Percentiles rank a stretch among this genome's conserved stretches.
phyloP scores from a whole-genome alignment of 1,140 invertebrate genomes.

The Sarcophaga peregrina region DNA sequence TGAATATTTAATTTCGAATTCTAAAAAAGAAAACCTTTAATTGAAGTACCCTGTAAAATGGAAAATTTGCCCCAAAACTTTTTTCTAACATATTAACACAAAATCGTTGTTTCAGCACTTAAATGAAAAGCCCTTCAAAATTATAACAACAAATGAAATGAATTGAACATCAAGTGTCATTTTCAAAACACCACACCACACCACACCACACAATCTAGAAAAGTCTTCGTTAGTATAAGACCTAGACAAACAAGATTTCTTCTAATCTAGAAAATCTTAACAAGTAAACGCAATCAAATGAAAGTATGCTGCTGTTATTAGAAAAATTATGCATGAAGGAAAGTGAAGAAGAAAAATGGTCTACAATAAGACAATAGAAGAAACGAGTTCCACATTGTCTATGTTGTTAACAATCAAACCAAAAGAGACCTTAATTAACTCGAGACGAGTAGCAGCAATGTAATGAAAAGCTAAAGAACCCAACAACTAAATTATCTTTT shows the following conservation, averaged over 20 bases:
- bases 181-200: neutral
- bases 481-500: neutral
- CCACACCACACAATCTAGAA: too few relatives aligned
- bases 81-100: neutral
- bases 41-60: too few relatives aligned
- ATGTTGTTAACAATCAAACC: neutral
- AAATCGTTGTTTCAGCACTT: neutral
- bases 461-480: neutral
- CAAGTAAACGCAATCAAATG: neutral
- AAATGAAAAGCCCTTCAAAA: neutral
- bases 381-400: neutral
- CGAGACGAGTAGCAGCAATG: conserved; percentile 1
- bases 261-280: neutral
- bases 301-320: neutral
- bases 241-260: too few relatives aligned
- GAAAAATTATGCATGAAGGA: neutral
- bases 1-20: too few relatives aligned
- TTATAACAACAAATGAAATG: conserved; percentile 5
- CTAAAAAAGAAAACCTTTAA: too few relatives aligned
- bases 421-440: conserved; percentile 21
- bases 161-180: conserved; percentile 10
- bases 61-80: too few relatives aligned
- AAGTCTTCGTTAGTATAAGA: too few relatives aligned
- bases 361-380: neutral
- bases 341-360: neutral